These are phyloP conservation scores for Botrylloides violaceus DNA, from an alignment of 23 tunicate genomes.

Conservation along the genomic window DNA sequence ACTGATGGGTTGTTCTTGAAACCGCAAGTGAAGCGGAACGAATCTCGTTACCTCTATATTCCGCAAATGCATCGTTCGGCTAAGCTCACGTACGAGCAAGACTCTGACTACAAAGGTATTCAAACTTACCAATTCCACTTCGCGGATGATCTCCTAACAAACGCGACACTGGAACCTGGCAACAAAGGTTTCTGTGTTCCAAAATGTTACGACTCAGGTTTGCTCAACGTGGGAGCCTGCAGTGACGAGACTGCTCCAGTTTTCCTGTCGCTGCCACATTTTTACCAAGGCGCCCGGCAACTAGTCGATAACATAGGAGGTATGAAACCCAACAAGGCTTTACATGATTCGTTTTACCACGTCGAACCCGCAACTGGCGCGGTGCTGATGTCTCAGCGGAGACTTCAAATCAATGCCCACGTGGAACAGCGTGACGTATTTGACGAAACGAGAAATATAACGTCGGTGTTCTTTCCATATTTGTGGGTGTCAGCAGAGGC, in stretches of 20 bases:
- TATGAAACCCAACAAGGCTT: constrained; percentile 37
- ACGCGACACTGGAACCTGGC: constrained; percentile 30
- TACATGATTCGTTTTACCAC: constrained; percentile 57
- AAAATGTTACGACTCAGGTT: constrained; percentile 57
- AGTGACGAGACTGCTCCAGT: constrained; percentile 59
- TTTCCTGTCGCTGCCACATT: constrained; percentile 64
- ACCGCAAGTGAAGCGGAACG: constrained; percentile 34
- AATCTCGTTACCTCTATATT: constrained; percentile 47
- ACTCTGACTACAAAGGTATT: constrained; percentile 47
- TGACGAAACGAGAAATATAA: not conserved
- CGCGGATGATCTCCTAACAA: constrained; percentile 52
- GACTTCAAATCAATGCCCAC: constrained; percentile 18
- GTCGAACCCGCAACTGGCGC: constrained; percentile 61
- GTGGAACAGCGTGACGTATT: not conserved
- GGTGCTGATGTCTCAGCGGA: not conserved
- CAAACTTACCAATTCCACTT: constrained; percentile 48
- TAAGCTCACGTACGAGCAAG: constrained; percentile 34
- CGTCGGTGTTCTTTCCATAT: constrained; percentile 7
- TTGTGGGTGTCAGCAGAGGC: constrained; percentile 17
- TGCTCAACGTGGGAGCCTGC: constrained; percentile 55
- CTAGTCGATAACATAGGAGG: constrained; percentile 40
- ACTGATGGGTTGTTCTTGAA: constrained; percentile 67
- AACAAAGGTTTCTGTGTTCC: constrained; percentile 89
- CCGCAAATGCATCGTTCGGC: constrained; percentile 61
- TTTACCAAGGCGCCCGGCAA: constrained; percentile 51